phyloP scores from a whole-genome alignment of 2,797 vertebrate genomes.

The Peromyscus eremicus region DNA sequence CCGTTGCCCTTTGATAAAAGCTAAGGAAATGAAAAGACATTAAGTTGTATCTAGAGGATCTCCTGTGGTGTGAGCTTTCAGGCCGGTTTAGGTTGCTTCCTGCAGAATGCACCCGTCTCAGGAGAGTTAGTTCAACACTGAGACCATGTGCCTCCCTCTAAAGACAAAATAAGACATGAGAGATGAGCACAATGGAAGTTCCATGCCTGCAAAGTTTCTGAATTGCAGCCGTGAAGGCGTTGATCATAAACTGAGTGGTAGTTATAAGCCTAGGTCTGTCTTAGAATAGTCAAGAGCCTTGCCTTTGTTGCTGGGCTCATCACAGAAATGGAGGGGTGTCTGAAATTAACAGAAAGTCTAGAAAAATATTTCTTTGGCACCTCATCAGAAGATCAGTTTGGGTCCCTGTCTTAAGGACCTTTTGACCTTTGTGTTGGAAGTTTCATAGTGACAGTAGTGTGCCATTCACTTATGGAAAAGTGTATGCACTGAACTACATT shows the following conservation, averaged over 20 bases:
- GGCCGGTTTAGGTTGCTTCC: neutral
- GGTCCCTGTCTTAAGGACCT: neutral
- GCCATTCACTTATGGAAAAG: neutral
- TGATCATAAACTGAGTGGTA: neutral
- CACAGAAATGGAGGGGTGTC: neutral
- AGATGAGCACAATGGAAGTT: neutral
- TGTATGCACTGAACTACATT: neutral
- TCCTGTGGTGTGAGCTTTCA: neutral
- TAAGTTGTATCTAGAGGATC: neutral
- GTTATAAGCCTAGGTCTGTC: neutral
- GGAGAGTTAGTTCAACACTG: neutral
- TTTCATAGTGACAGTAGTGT: neutral
- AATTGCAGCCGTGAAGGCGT: neutral
- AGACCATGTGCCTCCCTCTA: neutral
- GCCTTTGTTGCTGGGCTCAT: neutral
- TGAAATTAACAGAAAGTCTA: neutral
- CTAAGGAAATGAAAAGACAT: constrained; percentile 3
- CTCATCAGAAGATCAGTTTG: neutral
- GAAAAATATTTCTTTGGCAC: neutral
- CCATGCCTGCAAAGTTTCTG: neutral
- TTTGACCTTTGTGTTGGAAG: neutral
- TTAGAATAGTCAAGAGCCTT: neutral
- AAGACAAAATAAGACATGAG: neutral
- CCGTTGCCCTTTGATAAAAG: constrained; percentile 17
- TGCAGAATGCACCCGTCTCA: neutral